Conservation (phyloP, 2,888 invertebrate genomes). For the Agrilus cyanescens region DNA sequence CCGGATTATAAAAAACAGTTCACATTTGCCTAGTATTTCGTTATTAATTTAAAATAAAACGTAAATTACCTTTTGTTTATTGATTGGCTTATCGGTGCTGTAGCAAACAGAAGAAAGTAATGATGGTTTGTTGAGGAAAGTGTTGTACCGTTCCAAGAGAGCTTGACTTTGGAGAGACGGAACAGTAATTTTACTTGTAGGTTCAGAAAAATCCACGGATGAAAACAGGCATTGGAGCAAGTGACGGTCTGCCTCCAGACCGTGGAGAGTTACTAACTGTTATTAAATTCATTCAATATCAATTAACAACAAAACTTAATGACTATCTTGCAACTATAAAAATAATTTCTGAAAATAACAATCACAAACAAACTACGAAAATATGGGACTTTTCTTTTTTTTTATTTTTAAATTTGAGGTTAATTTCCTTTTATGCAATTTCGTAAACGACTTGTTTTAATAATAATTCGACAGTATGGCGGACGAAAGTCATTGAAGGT, state of each 20-base stretch:
- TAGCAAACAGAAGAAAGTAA: slow-evolving; percentile 80
- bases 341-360: too few species aligned
- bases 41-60: slow-evolving; percentile 7
- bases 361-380: too few species aligned
- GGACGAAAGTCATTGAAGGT: slow-evolving; percentile 2
- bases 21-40: too few species aligned
- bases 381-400: too few species aligned
- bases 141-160: slow-evolving; percentile 64
- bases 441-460: too few species aligned
- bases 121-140: slow-evolving; percentile 73
- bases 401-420: too few species aligned
- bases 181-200: slow-evolving; percentile 45
- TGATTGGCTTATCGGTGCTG: slow-evolving; percentile 72
- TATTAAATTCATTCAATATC: slow-evolving; percentile 5
- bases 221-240: slow-evolving; percentile 90
- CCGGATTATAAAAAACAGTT: too few species aligned
- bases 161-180: slow-evolving; percentile 55
- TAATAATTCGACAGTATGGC: slow-evolving; percentile 8
- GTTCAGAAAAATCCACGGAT: slow-evolving; percentile 69
- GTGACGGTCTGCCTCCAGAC: slow-evolving; percentile 95
- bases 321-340: too few species aligned
- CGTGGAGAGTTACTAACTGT: slow-evolving; percentile 81
- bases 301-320: too few species aligned
- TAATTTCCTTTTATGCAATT: too few species aligned
- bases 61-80: slow-evolving; percentile 54